A percentile compares a stretch with the other conserved stretches of the same genome.
Evolutionary conservation across 2,888 invertebrate species (phyloP).

Genomic region (Spatulosminthurus flaviceps): DNA sequence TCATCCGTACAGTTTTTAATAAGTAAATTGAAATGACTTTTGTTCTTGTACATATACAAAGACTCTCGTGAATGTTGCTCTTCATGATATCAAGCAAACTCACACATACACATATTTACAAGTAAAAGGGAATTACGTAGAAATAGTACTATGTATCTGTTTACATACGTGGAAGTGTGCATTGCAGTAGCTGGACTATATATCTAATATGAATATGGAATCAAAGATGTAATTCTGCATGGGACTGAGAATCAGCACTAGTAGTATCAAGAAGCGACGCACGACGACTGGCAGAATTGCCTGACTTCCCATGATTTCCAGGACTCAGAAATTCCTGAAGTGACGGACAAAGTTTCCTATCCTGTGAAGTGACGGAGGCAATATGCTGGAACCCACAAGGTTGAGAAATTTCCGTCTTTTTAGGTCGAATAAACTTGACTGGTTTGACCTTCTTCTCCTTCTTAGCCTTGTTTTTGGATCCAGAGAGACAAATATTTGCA

Average conservation of each 20-base stretch:
- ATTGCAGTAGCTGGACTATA: too few relatives aligned
- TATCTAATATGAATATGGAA: too few relatives aligned
- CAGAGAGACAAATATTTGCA: slow-evolving; percentile 79
- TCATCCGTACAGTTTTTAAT: too few relatives aligned
- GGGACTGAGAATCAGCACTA: too few relatives aligned
- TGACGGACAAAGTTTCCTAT: slow-evolving; percentile 59
- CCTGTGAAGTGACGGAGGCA: slow-evolving; percentile 67
- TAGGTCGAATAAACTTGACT: slow-evolving; percentile 69
- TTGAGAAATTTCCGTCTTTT: slow-evolving; percentile 82
- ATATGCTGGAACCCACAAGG: slow-evolving; percentile 87
- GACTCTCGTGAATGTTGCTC: background rate
- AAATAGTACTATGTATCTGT: too few relatives aligned
- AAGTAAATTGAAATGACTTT: slow-evolving; percentile 8
- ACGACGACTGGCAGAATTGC: too few relatives aligned
- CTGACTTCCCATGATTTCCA: background rate
- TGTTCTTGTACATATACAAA: background rate
- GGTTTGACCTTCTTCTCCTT: slow-evolving; percentile 66
- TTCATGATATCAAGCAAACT: background rate
- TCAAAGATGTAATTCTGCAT: background rate
- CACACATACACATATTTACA: too few relatives aligned
- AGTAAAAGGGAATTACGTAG: too few relatives aligned
- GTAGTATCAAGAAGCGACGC: background rate
- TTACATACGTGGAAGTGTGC: background rate
- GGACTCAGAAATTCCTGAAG: slow-evolving; percentile 59
- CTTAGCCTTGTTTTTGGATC: slow-evolving; percentile 72